Evolutionary conservation across 2,113 vertebrate species (phyloP), one percentile per base, ranked within the genome.

Genomic region (Muntiacus reevesi): DNA sequence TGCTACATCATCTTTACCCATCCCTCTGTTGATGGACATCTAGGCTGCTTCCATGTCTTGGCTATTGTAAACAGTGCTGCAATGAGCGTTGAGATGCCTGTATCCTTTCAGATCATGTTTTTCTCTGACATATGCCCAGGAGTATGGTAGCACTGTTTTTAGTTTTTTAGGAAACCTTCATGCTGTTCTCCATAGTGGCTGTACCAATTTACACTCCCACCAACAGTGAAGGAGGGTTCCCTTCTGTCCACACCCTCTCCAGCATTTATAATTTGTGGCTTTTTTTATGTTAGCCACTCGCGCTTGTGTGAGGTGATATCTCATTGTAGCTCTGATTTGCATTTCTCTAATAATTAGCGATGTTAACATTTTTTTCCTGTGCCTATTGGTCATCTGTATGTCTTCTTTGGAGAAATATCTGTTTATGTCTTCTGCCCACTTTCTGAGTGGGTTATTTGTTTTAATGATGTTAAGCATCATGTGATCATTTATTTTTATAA

Each of bases 401-500:
- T 76, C 71, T 74, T 43, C 71, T 76, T 76, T 43, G 36, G 71
- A 14, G 71, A 76, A 76, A 76, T 76, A 76, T 27, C 71, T 36
- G n/a, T n/a, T 71, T 21, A 71, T 17, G 64, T 71, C 64, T 71
- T 71, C 64, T 76, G 12, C 40, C 6, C 71, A 43, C 12, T 43
- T 76, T 76, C 23, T 76, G 71, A 76, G 71, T 43, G 40, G 36
- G 71, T 43, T 43, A 43, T 74, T 74, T 43, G 40, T 43, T 76
- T 43, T 25, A 27, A 76, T 43, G 40, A 40, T 43, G 71, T 43
- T 76, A 43, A 40, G 40, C 71, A 76, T 43, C 40, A 76, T 7
- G 40, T 76, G 50, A 83, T 74, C 43, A 55, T 79, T 83, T 43
- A 57, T 83, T 83, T 96, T 86, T 52, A 52, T 10, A 55, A 78